Conservation (phyloP, 2,888 invertebrate genomes). For the Ophioninae sp. region DNA sequence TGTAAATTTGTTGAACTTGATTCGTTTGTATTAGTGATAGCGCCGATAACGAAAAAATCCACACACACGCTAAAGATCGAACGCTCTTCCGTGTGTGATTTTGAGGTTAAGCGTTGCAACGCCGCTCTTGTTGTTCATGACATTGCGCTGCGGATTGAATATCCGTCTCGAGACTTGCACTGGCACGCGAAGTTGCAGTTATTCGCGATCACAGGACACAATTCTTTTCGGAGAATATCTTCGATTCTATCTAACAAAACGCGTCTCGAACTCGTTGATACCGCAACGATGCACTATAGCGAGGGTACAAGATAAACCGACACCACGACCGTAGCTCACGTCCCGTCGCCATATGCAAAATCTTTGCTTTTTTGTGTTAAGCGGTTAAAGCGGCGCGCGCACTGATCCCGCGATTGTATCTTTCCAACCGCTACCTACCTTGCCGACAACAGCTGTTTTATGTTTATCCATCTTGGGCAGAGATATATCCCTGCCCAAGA, state of each 20-base stretch:
- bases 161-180: slow-evolving; percentile 39
- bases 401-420: not conserved
- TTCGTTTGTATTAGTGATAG: not conserved
- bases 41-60: not conserved
- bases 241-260: not conserved
- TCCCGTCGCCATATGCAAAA: slow-evolving; percentile 55
- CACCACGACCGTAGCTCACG: slow-evolving; percentile 29
- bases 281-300: slow-evolving; percentile 2
- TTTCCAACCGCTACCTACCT: slow-evolving; percentile 15
- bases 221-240: not conserved
- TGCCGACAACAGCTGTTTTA: slow-evolving; percentile 55
- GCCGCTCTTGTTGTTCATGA: slow-evolving; percentile 53
- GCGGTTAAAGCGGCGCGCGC: slow-evolving; percentile 29
- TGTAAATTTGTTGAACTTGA: not conserved
- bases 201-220: slow-evolving; percentile 11
- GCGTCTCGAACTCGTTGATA: not conserved
- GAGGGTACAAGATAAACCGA: slow-evolving; percentile 18
- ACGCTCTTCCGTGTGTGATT: slow-evolving; percentile 6
- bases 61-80: not conserved
- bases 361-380: slow-evolving; percentile 50
- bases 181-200: slow-evolving; percentile 4
- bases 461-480: slow-evolving; percentile 30
- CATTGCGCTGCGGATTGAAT: slow-evolving; percentile 29
- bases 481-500: no score
- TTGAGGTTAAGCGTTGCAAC: slow-evolving; percentile 55